Evolutionary conservation across 2,113 vertebrate genomes (phyloP), one percentile per base, ranked within the genome.

Genomic region (Elephantulus edwardii): DNA sequence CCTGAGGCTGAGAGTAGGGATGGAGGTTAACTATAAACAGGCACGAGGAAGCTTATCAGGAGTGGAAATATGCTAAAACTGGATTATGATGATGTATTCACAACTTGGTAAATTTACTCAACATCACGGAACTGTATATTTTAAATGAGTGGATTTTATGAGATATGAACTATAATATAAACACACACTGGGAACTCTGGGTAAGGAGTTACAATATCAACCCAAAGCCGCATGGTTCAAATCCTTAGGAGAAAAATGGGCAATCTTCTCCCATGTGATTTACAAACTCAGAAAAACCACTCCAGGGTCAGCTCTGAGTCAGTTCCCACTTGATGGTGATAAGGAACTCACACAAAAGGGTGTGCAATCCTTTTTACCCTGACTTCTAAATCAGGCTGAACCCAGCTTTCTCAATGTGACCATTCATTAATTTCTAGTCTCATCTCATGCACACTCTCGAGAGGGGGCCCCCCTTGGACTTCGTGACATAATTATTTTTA

Each of bases 331-430:
- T n/a, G n/a, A n/a, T n/a, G n/a, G n/a, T n/a, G n/a, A n/a, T n/a
- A n/a, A n/a, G n/a, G n/a, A n/a, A 17, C 54, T 56, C 17, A 1
- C 0, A 28, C 20, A 28, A 17, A 16, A 1, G 0, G 4, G 44
- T 3, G 7, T 8, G 35, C 30, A 2, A 14, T 14, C 60, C 76
- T 28, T 40, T 50, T 6, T 4, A 30, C 30, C 42, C 42, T 52
- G 48, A 26, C 50, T 60, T 50, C 12, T 0, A 19, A 50, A 40
- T 46, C 12, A 33, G 0, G 46, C n/a, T 62, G 54, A 40, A 8
- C 66, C 46, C 50, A 10, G 12, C 28, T 30, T 64, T 40, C 35
- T 82, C 42, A 6, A 0, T 0, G 30, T 19, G 24, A 44, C 12
- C 68, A 16, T 48, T 74, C 83, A 11, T 8, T 48, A 35, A 42